Conservation (phyloP, 2,113 vertebrate genomes). For the Anoplopoma fimbria region DNA sequence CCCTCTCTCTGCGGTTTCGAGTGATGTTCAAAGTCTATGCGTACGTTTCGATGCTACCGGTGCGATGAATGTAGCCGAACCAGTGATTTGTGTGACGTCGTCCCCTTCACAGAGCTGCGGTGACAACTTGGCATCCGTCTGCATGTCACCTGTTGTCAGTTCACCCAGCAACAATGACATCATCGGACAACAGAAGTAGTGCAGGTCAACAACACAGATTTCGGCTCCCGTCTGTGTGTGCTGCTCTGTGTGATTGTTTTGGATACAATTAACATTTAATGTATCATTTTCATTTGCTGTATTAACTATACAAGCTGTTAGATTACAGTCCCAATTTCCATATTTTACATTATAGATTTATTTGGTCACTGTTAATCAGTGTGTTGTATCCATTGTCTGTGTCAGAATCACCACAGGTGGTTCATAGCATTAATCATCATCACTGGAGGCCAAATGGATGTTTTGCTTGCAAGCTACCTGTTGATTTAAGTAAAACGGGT, state of each 20-base stretch:
- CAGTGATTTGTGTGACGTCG: not conserved
- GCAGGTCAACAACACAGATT: slow-evolving; percentile 44
- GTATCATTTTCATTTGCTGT: not conserved
- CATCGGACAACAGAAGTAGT: slow-evolving; percentile 49
- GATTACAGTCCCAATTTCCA: too few relatives aligned
- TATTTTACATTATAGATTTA: not conserved
- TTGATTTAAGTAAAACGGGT: too few relatives aligned
- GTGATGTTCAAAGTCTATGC: not conserved
- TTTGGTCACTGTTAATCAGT: not conserved
- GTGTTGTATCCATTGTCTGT: too few relatives aligned
- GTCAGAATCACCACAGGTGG: too few relatives aligned
- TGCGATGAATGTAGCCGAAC: not conserved
- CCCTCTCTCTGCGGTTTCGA: not conserved
- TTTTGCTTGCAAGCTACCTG: too few relatives aligned
- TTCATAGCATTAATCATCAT: too few relatives aligned
- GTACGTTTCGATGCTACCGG: not conserved
- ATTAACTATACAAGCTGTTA: not conserved
- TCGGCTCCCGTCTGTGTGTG: not conserved
- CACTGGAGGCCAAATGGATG: too few relatives aligned
- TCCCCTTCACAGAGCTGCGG: not conserved
- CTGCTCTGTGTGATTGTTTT: too few relatives aligned
- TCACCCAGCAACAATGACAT: slow-evolving; percentile 73
- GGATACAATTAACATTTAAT: too few relatives aligned
- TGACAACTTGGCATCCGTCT: slow-evolving; percentile 19
- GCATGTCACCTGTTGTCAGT: slow-evolving; percentile 43